Conservation (phyloP, 2,113 vertebrate genomes). For the Turnix velox region DNA sequence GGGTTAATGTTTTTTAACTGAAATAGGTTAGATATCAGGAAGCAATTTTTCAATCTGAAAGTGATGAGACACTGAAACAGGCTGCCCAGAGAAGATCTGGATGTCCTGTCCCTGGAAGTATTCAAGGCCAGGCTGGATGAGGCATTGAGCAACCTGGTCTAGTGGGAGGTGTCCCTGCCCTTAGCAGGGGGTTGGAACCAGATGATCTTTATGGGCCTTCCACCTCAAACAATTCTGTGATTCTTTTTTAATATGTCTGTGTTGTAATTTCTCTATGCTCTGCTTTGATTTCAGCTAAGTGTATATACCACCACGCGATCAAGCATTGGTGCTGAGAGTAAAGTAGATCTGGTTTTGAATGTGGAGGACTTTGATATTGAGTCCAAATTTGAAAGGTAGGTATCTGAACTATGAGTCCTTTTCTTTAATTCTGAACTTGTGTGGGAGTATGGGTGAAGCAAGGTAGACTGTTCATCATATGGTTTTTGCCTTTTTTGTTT, state of each 20-base stretch:
- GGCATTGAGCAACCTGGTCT: background rate
- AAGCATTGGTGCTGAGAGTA: conserved; percentile 78
- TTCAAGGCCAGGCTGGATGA: background rate
- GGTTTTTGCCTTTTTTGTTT: background rate
- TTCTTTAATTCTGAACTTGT: rapidly evolving
- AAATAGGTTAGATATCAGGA: background rate
- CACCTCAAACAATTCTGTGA: background rate
- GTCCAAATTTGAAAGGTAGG: conserved; percentile 91
- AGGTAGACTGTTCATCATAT: rapidly evolving
- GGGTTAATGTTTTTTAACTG: background rate
- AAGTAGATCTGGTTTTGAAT: conserved; percentile 86
- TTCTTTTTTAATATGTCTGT: background rate
- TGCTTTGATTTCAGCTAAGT: conserved; percentile 79
- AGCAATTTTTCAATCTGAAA: background rate
- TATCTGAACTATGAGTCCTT: rapidly evolving
- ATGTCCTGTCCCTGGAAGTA: background rate
- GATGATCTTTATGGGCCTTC: background rate
- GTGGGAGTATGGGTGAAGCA: rapidly evolving
- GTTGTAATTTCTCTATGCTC: background rate
- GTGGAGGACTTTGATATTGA: conserved; percentile 90
- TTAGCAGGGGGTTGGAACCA: background rate
- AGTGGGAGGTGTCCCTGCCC: background rate
- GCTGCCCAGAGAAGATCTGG: background rate
- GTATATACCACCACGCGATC: conserved; percentile 88
- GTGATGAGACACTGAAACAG: background rate